Evolutionary conservation across 2,888 invertebrate genomes (phyloP).

Genomic region (Cephus rjabovi): DNA sequence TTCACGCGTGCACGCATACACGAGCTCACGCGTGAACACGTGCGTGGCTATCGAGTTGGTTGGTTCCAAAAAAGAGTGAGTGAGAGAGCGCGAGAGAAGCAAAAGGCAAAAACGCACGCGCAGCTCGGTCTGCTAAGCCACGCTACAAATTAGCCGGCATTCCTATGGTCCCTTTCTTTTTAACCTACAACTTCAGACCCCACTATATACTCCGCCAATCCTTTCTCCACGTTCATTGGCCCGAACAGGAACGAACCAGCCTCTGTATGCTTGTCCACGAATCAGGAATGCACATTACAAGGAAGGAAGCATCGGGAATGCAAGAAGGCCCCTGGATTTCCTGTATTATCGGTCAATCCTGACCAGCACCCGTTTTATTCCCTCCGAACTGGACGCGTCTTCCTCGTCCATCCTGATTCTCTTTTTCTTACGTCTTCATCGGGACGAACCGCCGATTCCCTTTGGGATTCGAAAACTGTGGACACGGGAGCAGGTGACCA

Average conservation of each 20-base stretch:
- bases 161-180: conserved; percentile 7
- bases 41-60: neutral
- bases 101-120: neutral
- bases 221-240: neutral
- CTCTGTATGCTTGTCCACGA: neutral
- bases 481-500: neutral
- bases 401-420: neutral
- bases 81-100: neutral
- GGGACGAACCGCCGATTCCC: neutral
- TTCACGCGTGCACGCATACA: neutral
- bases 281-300: neutral
- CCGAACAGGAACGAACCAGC: neutral
- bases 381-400: neutral
- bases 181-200: neutral
- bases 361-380: neutral
- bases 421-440: neutral
- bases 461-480: neutral
- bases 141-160: conserved; percentile 8
- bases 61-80: neutral
- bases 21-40: neutral
- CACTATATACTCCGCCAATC: neutral
- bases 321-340: neutral
- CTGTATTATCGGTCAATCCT: neutral
- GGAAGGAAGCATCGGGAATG: neutral
- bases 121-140: neutral